Evolutionary conservation across 1,140 invertebrate genomes (phyloP).

Genomic region (Megathymus violae): DNA sequence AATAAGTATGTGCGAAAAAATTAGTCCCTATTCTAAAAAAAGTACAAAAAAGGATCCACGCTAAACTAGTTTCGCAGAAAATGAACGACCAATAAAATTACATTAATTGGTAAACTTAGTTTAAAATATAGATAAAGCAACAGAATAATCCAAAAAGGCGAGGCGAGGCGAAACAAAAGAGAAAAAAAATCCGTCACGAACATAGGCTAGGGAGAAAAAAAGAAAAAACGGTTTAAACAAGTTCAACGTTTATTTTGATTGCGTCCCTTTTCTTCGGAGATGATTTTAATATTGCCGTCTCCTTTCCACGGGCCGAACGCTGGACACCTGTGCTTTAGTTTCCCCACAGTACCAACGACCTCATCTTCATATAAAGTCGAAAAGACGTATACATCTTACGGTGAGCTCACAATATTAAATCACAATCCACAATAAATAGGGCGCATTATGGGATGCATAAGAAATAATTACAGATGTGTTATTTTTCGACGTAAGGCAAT

Average conservation of each 20-base stretch:
- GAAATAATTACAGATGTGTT: constrained; percentile 69
- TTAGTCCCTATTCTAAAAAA: too few species aligned
- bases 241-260: constrained; percentile 83
- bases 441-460: constrained; percentile 36
- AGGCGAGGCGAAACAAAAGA: constrained; percentile 69
- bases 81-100: constrained; percentile 39
- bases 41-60: not conserved
- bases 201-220: constrained; percentile 82
- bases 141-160: constrained; percentile 79
- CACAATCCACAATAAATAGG: constrained; percentile 28
- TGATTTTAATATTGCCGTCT: constrained; percentile 51
- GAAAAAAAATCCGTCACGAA: constrained; percentile 82
- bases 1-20: too few species aligned
- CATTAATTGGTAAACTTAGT: constrained; percentile 60
- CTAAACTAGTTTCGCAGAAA: constrained; percentile 31
- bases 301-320: constrained; percentile 68
- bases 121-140: constrained; percentile 78
- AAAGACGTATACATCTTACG: constrained; percentile 53
- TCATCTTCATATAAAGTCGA: constrained; percentile 52
- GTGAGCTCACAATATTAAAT: constrained; percentile 39
- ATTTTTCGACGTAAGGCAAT: constrained; percentile 76
- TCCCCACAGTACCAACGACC: constrained; percentile 83
- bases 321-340: constrained; percentile 84
- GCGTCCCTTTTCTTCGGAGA: constrained; percentile 54
- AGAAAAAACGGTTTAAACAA: constrained; percentile 78